Evolutionary conservation across 2,888 invertebrate genomes (phyloP), one percentile per base, ranked within the genome.

Genomic region (Cosmia trapezina): DNA sequence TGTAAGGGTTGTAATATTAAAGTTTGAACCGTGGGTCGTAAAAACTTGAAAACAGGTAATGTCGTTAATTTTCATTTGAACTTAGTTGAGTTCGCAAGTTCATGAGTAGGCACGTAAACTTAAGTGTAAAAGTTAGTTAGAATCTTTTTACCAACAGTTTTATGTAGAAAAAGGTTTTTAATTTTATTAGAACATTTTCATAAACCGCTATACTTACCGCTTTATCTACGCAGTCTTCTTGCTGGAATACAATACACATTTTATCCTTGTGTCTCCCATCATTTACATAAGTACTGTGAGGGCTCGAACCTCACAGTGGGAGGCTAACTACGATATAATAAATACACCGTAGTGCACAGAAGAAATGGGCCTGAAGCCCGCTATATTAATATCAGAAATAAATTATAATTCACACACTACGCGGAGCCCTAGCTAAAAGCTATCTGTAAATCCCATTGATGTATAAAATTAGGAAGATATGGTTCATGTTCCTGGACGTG

Each of bases 1-100:
- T 68, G 33, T 81, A 54, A 63, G 17, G 47, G 62, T 41, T 54
- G 76, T 68, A 37, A 63, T 60, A 76, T 63, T 70, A 76, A 81
- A 78, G 54, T 81, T 78, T 73, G 3, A 22, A 60, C 41, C 64
- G 17, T 28, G 22, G 60, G 51, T 64, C 54, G 45, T 78, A 65
- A 76, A 45, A 68, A 60, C 49, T 64, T 68, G 7, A 22, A 41
- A 56, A 45, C 62, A 43, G 53, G 49, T 76, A 41, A 49, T 63
- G 54, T 45, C 54, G 51, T 61, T 51, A 22, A 63, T 41, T 60
- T 56, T 57, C 37, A 75, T 66, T 74, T 49, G 19, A 22, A 61
- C 45, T 61, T 41, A 9, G 28, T 74, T 74, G 56, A 80, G 54
- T 77, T 61, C 22, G 12, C 57, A 37, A 54, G 43, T 51, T 60